These are phyloP conservation scores for Anguilla megastoma DNA, from an alignment of 2,797 vertebrate genomes.

Conservation along the genomic window DNA sequence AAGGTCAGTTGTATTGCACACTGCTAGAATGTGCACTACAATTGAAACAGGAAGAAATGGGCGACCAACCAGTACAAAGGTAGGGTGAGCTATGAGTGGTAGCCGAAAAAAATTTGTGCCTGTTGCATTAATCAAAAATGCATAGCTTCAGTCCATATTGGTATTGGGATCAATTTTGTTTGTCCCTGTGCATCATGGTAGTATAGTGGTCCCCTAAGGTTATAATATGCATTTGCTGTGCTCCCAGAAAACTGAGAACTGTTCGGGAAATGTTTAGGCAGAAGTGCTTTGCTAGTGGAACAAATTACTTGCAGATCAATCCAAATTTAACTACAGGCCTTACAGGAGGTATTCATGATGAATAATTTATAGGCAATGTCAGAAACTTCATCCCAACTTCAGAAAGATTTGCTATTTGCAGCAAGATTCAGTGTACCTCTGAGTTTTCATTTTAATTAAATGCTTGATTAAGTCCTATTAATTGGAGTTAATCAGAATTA, in stretches of 20 bases:
- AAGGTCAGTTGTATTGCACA: not conserved
- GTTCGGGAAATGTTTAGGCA: slow-evolving; percentile 43
- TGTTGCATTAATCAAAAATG: not conserved
- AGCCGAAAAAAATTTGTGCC: not conserved
- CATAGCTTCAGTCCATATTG: not conserved
- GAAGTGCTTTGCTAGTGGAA: slow-evolving; percentile 50
- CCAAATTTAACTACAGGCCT: slow-evolving; percentile 48
- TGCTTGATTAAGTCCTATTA: slow-evolving; percentile 54
- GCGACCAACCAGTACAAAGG: not conserved
- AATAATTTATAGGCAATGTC: slow-evolving; percentile 47
- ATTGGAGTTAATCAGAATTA: slow-evolving; percentile 49
- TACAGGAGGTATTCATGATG: slow-evolving; percentile 40
- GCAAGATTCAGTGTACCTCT: slow-evolving; percentile 44
- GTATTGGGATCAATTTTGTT: not conserved
- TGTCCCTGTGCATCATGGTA: not conserved
- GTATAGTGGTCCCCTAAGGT: not conserved
- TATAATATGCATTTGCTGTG: slow-evolving; percentile 20
- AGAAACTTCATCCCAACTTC: slow-evolving; percentile 37
- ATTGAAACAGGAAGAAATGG: not conserved
- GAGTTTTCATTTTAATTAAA: slow-evolving; percentile 54
- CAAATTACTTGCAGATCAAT: slow-evolving; percentile 56
- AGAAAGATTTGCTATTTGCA: slow-evolving; percentile 31
- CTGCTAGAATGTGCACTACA: not conserved
- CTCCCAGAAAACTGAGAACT: slow-evolving; percentile 30
- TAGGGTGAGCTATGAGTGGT: not conserved